phyloP scores from a whole-genome alignment of 2,888 invertebrate species.

The Tiphia femorata region DNA sequence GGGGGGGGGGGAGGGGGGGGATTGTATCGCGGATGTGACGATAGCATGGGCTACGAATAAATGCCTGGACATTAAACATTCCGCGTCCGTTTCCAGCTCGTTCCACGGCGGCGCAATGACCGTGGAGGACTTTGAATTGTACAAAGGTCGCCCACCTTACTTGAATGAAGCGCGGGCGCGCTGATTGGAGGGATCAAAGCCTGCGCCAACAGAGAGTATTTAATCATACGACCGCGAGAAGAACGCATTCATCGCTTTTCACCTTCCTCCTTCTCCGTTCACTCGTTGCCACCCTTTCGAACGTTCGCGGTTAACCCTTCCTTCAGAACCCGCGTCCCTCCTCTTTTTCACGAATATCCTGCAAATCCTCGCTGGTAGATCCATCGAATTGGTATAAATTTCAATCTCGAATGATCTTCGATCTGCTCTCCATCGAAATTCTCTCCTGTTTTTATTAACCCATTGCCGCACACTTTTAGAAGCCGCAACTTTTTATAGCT shows the following conservation, averaged over 20 bases:
- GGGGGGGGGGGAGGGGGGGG: neutral
- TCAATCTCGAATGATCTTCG: no score
- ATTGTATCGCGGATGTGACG: constrained; percentile 7
- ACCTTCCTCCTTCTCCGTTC: neutral
- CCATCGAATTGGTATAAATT: no score
- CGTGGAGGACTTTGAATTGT: constrained; percentile 37
- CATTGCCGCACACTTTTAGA: no score
- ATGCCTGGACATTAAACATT: constrained; percentile 45
- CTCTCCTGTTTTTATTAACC: no score
- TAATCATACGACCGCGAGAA: constrained; percentile 46
- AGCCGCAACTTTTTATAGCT: no score
- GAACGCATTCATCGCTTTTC: constrained; percentile 33
- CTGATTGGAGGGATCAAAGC: constrained; percentile 56
- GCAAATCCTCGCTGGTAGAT: no score
- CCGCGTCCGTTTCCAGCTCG: constrained; percentile 35
- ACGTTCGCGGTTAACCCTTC: no score
- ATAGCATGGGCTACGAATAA: no score
- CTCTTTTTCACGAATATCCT: no score
- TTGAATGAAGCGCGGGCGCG: constrained; percentile 34
- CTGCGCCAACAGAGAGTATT: constrained; percentile 35
- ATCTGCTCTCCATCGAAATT: no score
- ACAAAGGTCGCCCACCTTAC: constrained; percentile 38
- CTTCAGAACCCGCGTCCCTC: neutral
- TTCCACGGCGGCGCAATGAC: constrained; percentile 20
- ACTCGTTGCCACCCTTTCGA: no score